phyloP scores from a whole-genome alignment of 2,888 invertebrate genomes.

The Drosophila maculinotata region DNA sequence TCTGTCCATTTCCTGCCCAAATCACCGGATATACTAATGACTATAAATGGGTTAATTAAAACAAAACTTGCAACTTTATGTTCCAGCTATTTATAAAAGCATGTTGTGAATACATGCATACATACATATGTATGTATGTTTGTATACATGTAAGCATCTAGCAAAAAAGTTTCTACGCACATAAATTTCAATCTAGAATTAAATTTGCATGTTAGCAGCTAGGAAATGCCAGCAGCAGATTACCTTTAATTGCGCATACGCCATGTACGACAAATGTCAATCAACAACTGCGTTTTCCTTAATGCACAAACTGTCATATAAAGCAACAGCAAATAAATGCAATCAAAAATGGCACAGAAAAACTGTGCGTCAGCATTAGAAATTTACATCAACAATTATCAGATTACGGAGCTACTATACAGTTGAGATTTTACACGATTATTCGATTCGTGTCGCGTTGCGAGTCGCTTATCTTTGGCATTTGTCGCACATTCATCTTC shows the following conservation, averaged over 20 bases:
- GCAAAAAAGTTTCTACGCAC: background rate
- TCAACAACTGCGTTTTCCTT: constrained; percentile 59
- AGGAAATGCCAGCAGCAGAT: constrained; percentile 63
- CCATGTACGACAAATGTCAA: constrained; percentile 71
- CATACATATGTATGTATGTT: background rate
- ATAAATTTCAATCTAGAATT: constrained; percentile 33
- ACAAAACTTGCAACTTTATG: constrained; percentile 36
- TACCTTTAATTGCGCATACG: constrained; percentile 76
- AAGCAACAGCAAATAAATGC: constrained; percentile 14
- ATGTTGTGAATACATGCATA: constrained; percentile 6
- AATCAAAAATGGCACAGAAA: constrained; percentile 37
- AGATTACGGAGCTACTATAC: constrained; percentile 37
- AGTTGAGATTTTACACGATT: constrained; percentile 51
- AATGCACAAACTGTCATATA: constrained; percentile 50
- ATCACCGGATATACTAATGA: constrained; percentile 70
- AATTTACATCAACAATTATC: constrained; percentile 71
- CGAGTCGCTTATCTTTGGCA: constrained; percentile 41
- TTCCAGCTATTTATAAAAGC: constrained; percentile 10
- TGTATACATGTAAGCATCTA: no score
- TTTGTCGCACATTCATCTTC: constrained; percentile 78
- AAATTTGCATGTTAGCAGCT: constrained; percentile 44
- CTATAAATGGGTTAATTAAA: constrained; percentile 76
- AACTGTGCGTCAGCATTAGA: constrained; percentile 62
- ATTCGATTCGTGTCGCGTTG: constrained; percentile 52
- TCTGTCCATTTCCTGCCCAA: constrained; percentile 61